Base-by-base conservation (phyloP, 2,797 vertebrate genomes). In the Orientallactaga sibirica region DNA sequence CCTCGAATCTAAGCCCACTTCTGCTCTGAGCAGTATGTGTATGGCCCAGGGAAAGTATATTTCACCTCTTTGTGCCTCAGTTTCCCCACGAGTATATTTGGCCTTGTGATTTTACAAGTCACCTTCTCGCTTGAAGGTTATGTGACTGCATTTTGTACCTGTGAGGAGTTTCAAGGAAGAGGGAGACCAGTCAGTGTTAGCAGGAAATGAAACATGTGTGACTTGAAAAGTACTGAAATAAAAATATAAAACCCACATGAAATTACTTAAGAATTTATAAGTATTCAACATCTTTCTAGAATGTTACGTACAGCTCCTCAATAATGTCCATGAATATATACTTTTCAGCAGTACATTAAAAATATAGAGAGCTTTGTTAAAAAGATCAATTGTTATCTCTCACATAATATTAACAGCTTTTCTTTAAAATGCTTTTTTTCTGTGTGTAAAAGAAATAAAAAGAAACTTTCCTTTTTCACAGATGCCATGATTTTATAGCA, bases 231-330 rank as follows among this genome's bases (percentile, higher is more conserved):
- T 74, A 86, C 76, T 73, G 43, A 89, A 93, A 83, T 84, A 76
- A 88, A 95, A 91, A 77, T 88, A 87, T 77, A 93, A 95, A 66
- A 25, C 93, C 43, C n/a, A 61, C 25, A 75, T 62, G 19, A 93
- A 94, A 90, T 77, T 81, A 41, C 66, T 94, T 92, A 85, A 58
- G 92, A 90, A 78, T 75, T 58, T 80, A 5, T 90, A 86, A 91
- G 88, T 96, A 91, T 75, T 88, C 83, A 88, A 77, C 11, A 92
- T 92, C 41, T 80, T 92, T 81, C 92, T 81, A 89, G 58, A 90
- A 86, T 88, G n/a, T 16, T 41, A 8, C 70, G 52, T 33, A 86
- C 24, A 68, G 25, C 62, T 80, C 6, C 20, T 20, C n/a, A 86
- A 24, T 84, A 95, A 86, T 86, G 83, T 58, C 81, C 27, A 66